Evolutionary conservation across 1,140 invertebrate genomes (phyloP).

Genomic region (Asbolus verrucosus): DNA sequence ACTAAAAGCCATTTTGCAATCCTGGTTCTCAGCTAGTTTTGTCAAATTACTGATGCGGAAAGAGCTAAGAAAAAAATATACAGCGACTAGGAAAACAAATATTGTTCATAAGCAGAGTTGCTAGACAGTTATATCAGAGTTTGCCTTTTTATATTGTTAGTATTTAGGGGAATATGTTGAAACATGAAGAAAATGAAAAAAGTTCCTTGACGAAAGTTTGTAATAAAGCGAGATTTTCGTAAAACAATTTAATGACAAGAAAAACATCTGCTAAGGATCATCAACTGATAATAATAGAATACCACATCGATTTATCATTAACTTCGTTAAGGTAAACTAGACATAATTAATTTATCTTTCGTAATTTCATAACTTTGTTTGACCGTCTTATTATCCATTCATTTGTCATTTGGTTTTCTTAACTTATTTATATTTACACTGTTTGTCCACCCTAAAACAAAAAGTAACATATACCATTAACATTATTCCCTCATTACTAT

Average conservation of each 20-base stretch:
- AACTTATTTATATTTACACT: too few relatives aligned
- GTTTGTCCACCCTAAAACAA: too few relatives aligned
- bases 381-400: too few relatives aligned
- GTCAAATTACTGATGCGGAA: neutral
- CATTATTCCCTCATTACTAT: too few relatives aligned
- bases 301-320: conserved; percentile 2
- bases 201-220: conserved; percentile 16
- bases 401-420: too few relatives aligned
- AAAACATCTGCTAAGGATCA: conserved; percentile 22
- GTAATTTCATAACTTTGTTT: too few relatives aligned
- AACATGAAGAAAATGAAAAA: conserved; percentile 22
- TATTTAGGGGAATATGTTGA: conserved; percentile 24
- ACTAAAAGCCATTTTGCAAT: too few relatives aligned
- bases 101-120: conserved; percentile 30
- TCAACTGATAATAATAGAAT: conserved; percentile 9
- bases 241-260: conserved; percentile 5
- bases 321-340: neutral
- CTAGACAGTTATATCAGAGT: conserved; percentile 16
- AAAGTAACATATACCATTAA: too few relatives aligned
- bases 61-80: neutral
- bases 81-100: conserved; percentile 1
- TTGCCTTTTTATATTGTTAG: conserved; percentile 27
- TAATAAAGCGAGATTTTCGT: conserved; percentile 13
- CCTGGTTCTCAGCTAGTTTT: too few relatives aligned
- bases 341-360: too few relatives aligned